Percentiles rank a stretch among this genome's conserved stretches.
Evolutionary conservation across 2,113 vertebrate genomes (phyloP).

Genomic region (Catagonus wagneri): DNA sequence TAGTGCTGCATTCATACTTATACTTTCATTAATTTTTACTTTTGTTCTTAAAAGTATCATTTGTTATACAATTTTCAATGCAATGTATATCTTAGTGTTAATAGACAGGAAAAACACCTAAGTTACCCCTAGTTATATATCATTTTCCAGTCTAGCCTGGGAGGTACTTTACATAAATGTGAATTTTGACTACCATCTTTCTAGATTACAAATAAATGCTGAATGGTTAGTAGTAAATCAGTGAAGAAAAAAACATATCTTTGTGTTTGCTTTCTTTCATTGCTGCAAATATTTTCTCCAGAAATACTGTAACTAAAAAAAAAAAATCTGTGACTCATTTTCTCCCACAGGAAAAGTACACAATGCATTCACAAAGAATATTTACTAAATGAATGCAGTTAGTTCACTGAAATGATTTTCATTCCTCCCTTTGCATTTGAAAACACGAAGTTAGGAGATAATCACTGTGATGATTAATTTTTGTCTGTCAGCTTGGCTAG

Average conservation of each 20-base stretch:
- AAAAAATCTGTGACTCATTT: not conserved
- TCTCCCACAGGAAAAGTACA: not conserved
- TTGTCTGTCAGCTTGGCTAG: not conserved
- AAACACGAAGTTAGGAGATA: not conserved
- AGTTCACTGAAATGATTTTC: not conserved
- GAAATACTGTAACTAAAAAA: constrained; percentile 9
- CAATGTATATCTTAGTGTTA: not conserved
- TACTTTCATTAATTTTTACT: not conserved
- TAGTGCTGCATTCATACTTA: not conserved
- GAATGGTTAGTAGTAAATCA: not conserved
- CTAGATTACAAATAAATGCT: not conserved
- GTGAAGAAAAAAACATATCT: not conserved
- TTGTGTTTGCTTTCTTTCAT: not conserved
- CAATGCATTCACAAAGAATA: not conserved
- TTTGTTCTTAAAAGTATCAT: not conserved
- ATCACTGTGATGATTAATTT: not conserved
- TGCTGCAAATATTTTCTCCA: not conserved
- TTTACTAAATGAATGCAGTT: not conserved
- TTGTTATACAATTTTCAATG: too few species aligned
- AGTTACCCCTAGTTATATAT: not conserved
- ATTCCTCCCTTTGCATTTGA: not conserved
- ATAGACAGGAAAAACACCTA: not conserved
- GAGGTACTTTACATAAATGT: not conserved
- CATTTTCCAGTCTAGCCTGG: not conserved
- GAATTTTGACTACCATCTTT: not conserved